Conservation (phyloP, 2,113 vertebrate species). For the Semicossyphus pulcher region DNA sequence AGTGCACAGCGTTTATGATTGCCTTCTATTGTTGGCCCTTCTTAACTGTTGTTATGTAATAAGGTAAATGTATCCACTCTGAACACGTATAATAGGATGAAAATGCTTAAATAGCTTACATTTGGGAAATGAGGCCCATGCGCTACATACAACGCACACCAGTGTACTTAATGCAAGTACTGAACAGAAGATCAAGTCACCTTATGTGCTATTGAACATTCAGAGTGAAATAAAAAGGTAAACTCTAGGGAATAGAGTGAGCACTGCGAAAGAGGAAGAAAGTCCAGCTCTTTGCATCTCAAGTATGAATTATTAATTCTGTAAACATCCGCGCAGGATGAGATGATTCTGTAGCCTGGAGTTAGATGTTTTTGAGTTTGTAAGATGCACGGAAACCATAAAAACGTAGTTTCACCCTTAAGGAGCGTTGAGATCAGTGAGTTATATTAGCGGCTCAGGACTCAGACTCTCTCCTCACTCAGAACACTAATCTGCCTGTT, state of each 20-base stretch:
- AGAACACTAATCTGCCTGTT: not conserved
- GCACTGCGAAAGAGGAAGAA: not conserved
- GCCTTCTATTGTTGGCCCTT: not conserved
- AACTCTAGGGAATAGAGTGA: not conserved
- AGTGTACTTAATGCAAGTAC: too few species aligned
- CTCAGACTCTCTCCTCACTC: not conserved
- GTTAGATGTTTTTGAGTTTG: constrained; percentile 9
- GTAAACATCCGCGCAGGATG: not conserved
- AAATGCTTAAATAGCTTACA: not conserved
- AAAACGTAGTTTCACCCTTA: not conserved
- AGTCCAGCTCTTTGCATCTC: not conserved
- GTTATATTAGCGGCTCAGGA: not conserved
- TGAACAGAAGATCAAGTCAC: not conserved
- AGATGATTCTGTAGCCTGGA: not conserved
- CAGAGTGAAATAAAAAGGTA: not conserved
- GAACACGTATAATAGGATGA: not conserved
- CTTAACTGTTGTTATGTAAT: not conserved
- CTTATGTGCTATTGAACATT: not conserved
- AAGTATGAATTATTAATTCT: constrained; percentile 9
- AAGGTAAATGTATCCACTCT: not conserved
- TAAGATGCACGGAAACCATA: constrained; percentile 4
- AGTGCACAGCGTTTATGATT: not conserved
- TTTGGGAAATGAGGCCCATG: not conserved
- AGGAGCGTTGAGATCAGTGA: not conserved
- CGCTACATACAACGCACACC: too few species aligned